Evolutionary conservation across 1,140 invertebrate genomes (phyloP).

Genomic region (Alviniconcha marisindica): DNA sequence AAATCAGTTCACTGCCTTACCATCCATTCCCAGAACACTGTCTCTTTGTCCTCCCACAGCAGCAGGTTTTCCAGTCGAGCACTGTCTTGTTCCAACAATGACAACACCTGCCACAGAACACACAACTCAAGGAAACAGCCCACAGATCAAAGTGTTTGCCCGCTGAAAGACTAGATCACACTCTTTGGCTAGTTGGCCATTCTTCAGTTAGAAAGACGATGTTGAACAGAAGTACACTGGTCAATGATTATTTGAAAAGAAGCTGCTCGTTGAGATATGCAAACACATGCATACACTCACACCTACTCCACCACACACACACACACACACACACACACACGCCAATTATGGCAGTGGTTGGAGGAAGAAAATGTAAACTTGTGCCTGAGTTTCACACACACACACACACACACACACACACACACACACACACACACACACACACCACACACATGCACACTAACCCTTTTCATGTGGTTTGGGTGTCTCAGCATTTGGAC

Average conservation of each 20-base stretch:
- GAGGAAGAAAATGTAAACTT: too few relatives aligned
- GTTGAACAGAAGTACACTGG: too few relatives aligned
- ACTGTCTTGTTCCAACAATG: slow-evolving; percentile 56
- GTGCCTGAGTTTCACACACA: background rate
- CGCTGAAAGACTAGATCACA: too few relatives aligned
- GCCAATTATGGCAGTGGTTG: too few relatives aligned
- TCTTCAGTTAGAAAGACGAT: too few relatives aligned
- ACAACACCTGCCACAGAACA: background rate
- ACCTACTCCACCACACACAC: background rate
- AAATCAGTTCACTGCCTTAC: slow-evolving; percentile 19
- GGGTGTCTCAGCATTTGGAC: slow-evolving; percentile 31
- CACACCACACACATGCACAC: background rate
- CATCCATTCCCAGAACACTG: slow-evolving; percentile 62
- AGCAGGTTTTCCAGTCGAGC: slow-evolving; percentile 49
- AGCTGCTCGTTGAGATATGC: too few relatives aligned
- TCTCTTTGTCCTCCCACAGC: slow-evolving; percentile 51
- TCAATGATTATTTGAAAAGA: too few relatives aligned
- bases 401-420: slow-evolving; percentile 13
- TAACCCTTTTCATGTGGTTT: slow-evolving; percentile 23
- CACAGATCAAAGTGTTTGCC: too few relatives aligned
- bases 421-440: slow-evolving; percentile 8
- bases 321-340: background rate
- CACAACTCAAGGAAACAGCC: too few relatives aligned
- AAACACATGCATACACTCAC: background rate
- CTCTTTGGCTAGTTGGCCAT: too few relatives aligned